Base-by-base conservation (phyloP, 2,888 invertebrate species). In the Synanthedon tipuliformis region DNA sequence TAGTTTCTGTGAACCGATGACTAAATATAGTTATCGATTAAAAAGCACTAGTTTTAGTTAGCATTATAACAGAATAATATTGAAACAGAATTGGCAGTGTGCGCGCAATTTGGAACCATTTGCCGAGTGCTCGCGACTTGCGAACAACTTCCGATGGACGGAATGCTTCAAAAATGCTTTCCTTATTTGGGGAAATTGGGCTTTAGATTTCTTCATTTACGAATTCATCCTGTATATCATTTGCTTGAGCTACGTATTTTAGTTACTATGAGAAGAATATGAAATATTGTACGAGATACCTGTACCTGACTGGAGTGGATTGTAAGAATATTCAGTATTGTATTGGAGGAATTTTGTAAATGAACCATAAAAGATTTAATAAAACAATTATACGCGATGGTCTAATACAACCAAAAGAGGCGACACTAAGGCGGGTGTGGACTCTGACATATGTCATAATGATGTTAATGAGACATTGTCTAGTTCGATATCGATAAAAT, bases 101-200 rank as follows among this genome's bases (percentile, higher is more conserved):
- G 63, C 56, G 65, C 63, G 63, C 66, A 61, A 70, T 72, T 77
- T 63, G 69, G 61, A 67, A 65, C 73, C 69, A 76, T 76, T 76
- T 71, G 66, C 67, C 67, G 67, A 70, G 67, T 65, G 66, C 68
- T 71, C 64, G 68, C 64, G 34, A 34, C 68, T 71, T 64, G 68
- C 64, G 63, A 71, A 75, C 66, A 63, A 72, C 75, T 76, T 76
- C 78, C 78, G 75, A 75, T 73, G 69, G 68, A 64, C 67, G 69
- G 34, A 72, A 66, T 70, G 66, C 68, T 67, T 69, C 65, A 66
- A 71, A 34, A 34, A 73, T 73, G 71, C 67, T 75, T 72, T 65
- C 68, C 67, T 70, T 71, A 72, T 73, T 75, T 70, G 64, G 68
- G 67, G 62, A 68, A 75, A 75, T 71, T 68, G 71, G 64, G 65